These are phyloP conservation scores for Rhingia campestris DNA, from an alignment of 2,888 invertebrate species.

Conservation along the genomic window DNA sequence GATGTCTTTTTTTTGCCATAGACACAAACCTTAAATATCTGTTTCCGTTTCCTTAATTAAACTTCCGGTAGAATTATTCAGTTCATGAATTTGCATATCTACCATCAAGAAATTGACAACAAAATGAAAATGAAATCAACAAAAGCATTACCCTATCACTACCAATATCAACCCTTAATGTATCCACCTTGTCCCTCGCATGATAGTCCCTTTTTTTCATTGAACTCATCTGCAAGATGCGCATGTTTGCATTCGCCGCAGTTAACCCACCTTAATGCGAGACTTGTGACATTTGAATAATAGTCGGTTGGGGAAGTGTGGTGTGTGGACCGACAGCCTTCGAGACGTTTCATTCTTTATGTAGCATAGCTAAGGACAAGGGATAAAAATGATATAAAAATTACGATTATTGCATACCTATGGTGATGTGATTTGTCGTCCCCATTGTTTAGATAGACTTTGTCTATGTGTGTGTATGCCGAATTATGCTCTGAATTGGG, in stretches of 20 bases:
- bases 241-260: constrained; percentile 37
- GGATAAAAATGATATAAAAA: constrained; percentile 36
- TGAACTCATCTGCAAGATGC: constrained; percentile 46
- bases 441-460: constrained; percentile 3
- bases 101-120: neutral
- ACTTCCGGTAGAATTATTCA: no score
- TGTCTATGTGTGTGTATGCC: neutral
- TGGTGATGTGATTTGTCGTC: constrained; percentile 32
- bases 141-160: neutral
- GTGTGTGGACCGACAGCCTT: neutral
- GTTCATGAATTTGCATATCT: no score
- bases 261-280: neutral
- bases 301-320: neutral
- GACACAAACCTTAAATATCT: no score
- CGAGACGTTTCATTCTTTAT: constrained; percentile 2
- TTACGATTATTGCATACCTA: constrained; percentile 46
- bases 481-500: neutral
- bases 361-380: constrained; percentile 9
- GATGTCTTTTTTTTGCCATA: no score
- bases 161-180: constrained; percentile 14
- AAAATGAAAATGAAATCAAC: neutral
- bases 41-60: no score
- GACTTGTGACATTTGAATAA: neutral
- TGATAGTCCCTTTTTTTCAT: constrained; percentile 12
- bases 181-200: neutral